phyloP scores from a whole-genome alignment of 2,888 invertebrate species.

The Parnassius glacialis region DNA sequence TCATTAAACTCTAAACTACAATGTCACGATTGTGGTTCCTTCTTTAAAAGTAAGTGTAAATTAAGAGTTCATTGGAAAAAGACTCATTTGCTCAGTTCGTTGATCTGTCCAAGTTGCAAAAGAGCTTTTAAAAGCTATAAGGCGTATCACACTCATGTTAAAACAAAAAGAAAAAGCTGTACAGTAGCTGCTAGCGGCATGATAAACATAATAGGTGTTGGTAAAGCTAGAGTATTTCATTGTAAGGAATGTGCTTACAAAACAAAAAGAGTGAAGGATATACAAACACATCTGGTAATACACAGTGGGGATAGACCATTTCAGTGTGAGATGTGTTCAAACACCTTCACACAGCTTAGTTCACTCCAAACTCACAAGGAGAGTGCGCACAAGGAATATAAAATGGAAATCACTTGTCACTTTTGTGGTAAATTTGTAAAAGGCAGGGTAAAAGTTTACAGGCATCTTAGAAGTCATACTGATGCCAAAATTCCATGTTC shows the following conservation, averaged over 20 bases:
- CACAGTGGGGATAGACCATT: constrained; percentile 59
- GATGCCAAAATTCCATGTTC: constrained; percentile 41
- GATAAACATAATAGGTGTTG: constrained; percentile 48
- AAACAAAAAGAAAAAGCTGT: constrained; percentile 39
- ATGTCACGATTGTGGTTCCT: constrained; percentile 50
- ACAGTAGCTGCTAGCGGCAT: constrained; percentile 33
- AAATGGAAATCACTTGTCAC: constrained; percentile 53
- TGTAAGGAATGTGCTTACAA: constrained; percentile 56
- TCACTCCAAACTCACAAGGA: constrained; percentile 57
- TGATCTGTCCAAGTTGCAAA: constrained; percentile 44
- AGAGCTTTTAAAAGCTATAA: constrained; percentile 46
- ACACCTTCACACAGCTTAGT: constrained; percentile 51
- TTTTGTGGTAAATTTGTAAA: constrained; percentile 57
- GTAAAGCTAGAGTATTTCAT: constrained; percentile 44
- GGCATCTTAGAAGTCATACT: constrained; percentile 51
- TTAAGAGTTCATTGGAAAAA: constrained; percentile 53
- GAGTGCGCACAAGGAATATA: constrained; percentile 45
- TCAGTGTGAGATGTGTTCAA: constrained; percentile 52
- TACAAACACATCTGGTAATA: constrained; percentile 47
- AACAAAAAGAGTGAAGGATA: constrained; percentile 48
- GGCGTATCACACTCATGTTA: constrained; percentile 46
- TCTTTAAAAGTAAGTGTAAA: constrained; percentile 52
- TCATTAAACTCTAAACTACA: constrained; percentile 44
- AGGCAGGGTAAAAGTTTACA: constrained; percentile 50
- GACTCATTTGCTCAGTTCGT: constrained; percentile 37